These are phyloP conservation scores for Eremophila alpestris DNA, from an alignment of 2,797 vertebrate species.

Conservation along the genomic window DNA sequence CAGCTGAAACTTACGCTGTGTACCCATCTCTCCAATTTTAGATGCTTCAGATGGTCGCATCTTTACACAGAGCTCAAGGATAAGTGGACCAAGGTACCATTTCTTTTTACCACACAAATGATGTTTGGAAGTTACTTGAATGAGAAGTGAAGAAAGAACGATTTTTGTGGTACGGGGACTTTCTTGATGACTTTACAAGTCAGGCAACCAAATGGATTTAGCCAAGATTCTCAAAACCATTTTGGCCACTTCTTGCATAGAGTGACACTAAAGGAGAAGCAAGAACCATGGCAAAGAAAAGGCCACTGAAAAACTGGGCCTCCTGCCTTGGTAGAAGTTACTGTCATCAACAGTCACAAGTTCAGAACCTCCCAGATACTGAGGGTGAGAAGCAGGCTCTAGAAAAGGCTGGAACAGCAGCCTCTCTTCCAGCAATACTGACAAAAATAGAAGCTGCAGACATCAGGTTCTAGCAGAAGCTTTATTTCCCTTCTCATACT, in stretches of 20 bases:
- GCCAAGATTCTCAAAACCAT: not conserved
- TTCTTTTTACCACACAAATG: not conserved
- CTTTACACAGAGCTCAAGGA: not conserved
- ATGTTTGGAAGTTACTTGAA: not conserved
- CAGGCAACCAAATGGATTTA: not conserved
- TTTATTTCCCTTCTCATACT: not conserved
- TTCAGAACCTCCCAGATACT: not conserved
- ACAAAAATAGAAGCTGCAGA: not conserved
- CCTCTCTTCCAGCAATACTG: not conserved
- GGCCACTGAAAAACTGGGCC: not conserved
- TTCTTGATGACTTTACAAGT: not conserved
- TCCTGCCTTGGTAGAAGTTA: not conserved
- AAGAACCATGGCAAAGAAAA: not conserved
- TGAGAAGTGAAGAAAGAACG: not conserved
- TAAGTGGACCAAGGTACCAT: not conserved
- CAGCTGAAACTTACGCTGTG: not conserved
- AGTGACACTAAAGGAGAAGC: not conserved
- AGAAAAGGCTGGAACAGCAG: not conserved
- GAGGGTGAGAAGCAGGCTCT: not conserved
- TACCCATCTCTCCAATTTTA: not conserved
- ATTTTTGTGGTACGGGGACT: not conserved
- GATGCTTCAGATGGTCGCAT: not conserved
- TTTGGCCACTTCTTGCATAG: not conserved
- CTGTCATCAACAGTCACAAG: not conserved
- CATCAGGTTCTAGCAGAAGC: not conserved